These are phyloP conservation scores for Campylorhamphus procurvoides DNA, from an alignment of 2,113 vertebrate species.

Conservation along the genomic window DNA sequence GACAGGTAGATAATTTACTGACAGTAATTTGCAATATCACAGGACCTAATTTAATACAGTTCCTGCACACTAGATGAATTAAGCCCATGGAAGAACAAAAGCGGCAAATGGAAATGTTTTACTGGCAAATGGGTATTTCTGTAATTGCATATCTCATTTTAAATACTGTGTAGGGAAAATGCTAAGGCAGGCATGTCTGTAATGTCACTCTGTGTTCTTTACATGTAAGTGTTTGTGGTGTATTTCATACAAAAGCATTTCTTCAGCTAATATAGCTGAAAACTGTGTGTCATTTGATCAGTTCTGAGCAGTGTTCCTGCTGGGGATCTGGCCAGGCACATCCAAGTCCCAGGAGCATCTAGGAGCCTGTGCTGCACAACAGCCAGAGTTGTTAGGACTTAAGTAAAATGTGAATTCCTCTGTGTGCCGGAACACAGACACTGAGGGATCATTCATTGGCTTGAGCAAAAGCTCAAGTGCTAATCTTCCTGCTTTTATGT, in stretches of 20 bases:
- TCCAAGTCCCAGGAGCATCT: background rate
- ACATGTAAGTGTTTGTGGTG: background rate
- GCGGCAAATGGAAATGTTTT: background rate
- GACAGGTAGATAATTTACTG: conserved; percentile 44
- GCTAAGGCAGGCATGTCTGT: background rate
- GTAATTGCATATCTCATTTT: background rate
- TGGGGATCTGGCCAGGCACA: background rate
- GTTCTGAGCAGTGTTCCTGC: background rate
- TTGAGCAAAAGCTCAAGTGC: background rate
- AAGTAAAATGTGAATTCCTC: background rate
- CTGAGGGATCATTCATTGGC: background rate
- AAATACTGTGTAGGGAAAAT: background rate
- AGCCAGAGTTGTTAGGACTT: background rate
- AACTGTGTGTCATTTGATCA: background rate
- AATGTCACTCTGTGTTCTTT: background rate
- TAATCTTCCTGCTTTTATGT: background rate
- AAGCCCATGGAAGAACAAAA: background rate
- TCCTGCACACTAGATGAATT: background rate
- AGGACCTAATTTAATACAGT: conserved; percentile 19
- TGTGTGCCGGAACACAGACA: rapidly evolving
- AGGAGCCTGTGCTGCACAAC: rapidly evolving
- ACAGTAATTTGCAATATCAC: conserved; percentile 8
- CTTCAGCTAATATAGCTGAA: background rate
- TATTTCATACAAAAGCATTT: background rate
- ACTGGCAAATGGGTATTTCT: background rate